phyloP scores from a whole-genome alignment of 2,888 invertebrate species.

The Melieria crassipennis region DNA sequence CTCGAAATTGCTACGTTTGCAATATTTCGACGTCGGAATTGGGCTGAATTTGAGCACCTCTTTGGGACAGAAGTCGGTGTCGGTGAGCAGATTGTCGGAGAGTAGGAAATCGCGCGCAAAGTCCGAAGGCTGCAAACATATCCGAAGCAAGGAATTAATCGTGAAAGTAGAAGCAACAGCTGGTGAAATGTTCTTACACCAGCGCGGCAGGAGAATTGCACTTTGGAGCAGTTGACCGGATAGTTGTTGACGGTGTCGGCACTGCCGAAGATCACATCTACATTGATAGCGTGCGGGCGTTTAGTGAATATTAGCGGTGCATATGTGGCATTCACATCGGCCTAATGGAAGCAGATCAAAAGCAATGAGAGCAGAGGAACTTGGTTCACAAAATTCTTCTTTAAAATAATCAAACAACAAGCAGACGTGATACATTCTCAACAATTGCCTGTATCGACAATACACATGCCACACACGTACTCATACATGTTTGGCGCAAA shows the following conservation, averaged over 20 bases:
- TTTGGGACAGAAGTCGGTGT: conserved; percentile 62
- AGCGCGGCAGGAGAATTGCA: conserved; percentile 58
- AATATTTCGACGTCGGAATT: conserved; percentile 64
- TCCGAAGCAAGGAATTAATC: background rate
- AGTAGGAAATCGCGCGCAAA: conserved; percentile 59
- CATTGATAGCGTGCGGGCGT: conserved; percentile 62
- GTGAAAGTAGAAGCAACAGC: background rate
- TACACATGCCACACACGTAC: too few relatives aligned
- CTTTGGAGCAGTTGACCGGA: conserved; percentile 56
- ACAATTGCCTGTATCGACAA: too few relatives aligned
- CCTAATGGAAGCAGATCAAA: conserved; percentile 46
- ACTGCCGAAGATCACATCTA: conserved; percentile 59
- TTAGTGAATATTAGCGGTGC: conserved; percentile 63
- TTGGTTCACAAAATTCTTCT: too few relatives aligned
- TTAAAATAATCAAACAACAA: too few relatives aligned
- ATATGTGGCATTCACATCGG: conserved; percentile 62
- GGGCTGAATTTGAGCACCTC: conserved; percentile 65
- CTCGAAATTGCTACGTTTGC: conserved; percentile 63
- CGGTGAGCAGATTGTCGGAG: conserved; percentile 59
- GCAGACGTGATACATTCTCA: too few relatives aligned
- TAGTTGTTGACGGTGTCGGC: conserved; percentile 53
- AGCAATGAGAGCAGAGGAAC: too few relatives aligned
- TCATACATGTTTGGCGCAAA: too few relatives aligned
- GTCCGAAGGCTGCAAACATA: conserved; percentile 57
- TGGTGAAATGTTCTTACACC: conserved; percentile 55